These are phyloP conservation scores for Dendrolimus pini DNA, from an alignment of 2,888 invertebrate genomes.

Conservation along the genomic window DNA sequence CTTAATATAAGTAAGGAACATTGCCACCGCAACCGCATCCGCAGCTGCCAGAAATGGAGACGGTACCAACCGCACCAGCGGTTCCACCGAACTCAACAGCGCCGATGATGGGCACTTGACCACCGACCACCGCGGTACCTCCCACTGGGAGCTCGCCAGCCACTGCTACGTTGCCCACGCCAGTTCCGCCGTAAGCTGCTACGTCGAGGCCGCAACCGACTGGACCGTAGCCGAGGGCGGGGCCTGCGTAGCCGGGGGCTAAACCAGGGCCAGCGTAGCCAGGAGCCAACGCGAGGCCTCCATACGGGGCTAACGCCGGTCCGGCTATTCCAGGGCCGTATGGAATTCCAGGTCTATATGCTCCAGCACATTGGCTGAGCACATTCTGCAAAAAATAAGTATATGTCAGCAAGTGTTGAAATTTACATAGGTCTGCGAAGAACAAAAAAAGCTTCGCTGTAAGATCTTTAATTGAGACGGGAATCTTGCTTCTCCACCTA, in stretches of 20 bases:
- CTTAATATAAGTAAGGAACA: not conserved
- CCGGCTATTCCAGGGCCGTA: not conserved
- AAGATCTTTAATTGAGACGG: no score
- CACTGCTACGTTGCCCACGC: constrained; percentile 17
- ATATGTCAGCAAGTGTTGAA: no score
- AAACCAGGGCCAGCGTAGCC: not conserved
- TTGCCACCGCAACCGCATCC: not conserved
- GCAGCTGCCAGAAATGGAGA: not conserved
- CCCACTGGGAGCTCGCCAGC: constrained; percentile 18
- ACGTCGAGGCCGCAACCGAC: not conserved
- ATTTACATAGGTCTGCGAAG: no score
- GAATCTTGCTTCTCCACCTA: no score
- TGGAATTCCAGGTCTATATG: not conserved
- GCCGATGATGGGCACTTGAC: constrained; percentile 7
- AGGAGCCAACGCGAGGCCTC: not conserved
- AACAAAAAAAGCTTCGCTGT: no score
- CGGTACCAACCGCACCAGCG: constrained; percentile 1
- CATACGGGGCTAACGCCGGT: not conserved
- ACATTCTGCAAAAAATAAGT: not conserved
- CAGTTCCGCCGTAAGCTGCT: constrained; percentile 9
- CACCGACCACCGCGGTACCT: constrained; percentile 7
- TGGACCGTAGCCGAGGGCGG: not conserved
- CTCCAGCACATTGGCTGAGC: not conserved
- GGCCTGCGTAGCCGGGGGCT: not conserved
- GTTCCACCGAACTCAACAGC: constrained; percentile 9